Conservation (phyloP, 2,113 vertebrate species). For the Hydrolagus affinis region DNA sequence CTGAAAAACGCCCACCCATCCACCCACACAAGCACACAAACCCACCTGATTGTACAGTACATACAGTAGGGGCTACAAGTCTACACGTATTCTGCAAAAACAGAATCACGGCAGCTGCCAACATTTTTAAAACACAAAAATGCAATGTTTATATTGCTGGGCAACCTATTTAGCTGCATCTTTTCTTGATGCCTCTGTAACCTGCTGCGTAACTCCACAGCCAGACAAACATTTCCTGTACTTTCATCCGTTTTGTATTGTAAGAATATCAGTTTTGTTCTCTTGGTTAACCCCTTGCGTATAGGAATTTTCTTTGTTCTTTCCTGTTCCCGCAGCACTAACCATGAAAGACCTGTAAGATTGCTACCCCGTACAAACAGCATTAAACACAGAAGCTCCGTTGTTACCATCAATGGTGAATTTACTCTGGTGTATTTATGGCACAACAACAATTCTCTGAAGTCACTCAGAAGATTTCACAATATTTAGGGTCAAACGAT, state of each 20-base stretch:
- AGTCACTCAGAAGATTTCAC: too few relatives aligned
- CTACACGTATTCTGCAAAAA: constrained; percentile 10
- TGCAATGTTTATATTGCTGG: constrained; percentile 7
- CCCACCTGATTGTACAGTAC: constrained; percentile 34
- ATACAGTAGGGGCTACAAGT: constrained; percentile 29
- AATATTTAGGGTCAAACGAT: too few relatives aligned
- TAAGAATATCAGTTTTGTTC: constrained; percentile 2
- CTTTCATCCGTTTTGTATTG: constrained; percentile 17
- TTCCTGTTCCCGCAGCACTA: neutral
- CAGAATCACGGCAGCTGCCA: constrained; percentile 8
- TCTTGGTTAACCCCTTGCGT: constrained; percentile 18
- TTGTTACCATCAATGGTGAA: too few relatives aligned
- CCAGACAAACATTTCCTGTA: constrained; percentile 20
- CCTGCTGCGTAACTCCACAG: constrained; percentile 2
- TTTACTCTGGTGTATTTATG: too few relatives aligned
- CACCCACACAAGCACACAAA: constrained; percentile 56
- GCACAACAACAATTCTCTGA: too few relatives aligned
- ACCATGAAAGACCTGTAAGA: neutral
- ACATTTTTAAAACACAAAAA: neutral
- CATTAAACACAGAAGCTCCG: too few relatives aligned
- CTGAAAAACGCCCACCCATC: constrained; percentile 48
- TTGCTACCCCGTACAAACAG: too few relatives aligned
- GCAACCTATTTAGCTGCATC: neutral
- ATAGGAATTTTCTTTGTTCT: neutral
- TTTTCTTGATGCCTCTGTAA: neutral